Evolutionary conservation across 2,797 vertebrate genomes (phyloP), one percentile per base, ranked within the genome.

Genomic region (Huso huso): DNA sequence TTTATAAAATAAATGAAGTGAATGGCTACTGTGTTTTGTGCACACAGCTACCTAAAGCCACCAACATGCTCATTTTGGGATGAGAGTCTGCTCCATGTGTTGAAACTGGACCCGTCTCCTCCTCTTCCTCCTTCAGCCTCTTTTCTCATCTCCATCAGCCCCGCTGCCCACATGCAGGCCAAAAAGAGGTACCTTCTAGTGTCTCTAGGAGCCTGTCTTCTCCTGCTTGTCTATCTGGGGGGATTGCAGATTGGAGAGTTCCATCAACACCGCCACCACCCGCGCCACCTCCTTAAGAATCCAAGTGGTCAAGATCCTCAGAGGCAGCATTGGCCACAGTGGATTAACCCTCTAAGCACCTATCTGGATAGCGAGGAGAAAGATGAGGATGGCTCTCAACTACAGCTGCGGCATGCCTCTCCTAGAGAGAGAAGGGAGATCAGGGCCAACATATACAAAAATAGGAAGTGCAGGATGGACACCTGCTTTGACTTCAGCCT

Each of bases 101-200:
- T 79, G 75, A 76, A 65, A 53, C 73, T 65, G 73, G 69, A 63
- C 57, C 70, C 23, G 63, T 50, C n/a, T 48, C 48, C 66, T 61
- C 13, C 55, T 48, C 69, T 50, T 69, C 69, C 9, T 61, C 61
- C 49, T 72, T 59, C 66, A 63, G 71, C 70, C 64, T 72, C 59
- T 51, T 75, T 51, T 66, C 69, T 61, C 73, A 74, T 74, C 74
- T 74, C 69, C 68, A 68, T 76, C 72, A 71, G 73, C 68, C 66
- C 83, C 78, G 15, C 86, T 86, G 89, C 81, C 88, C 89, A 88
- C 89, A 92, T 92, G 90, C 90, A 92, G 88, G 90, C 90, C 82
- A 92, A 88, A 88, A 92, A 91, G 88, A 86, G 89, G 79, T 91
- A 91, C 87, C 87, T 92, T 85, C 88, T 92, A 23, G 88, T 89